phyloP scores from a whole-genome alignment of 1,140 invertebrate genomes.

The Trichomalopsis sarcophagae region DNA sequence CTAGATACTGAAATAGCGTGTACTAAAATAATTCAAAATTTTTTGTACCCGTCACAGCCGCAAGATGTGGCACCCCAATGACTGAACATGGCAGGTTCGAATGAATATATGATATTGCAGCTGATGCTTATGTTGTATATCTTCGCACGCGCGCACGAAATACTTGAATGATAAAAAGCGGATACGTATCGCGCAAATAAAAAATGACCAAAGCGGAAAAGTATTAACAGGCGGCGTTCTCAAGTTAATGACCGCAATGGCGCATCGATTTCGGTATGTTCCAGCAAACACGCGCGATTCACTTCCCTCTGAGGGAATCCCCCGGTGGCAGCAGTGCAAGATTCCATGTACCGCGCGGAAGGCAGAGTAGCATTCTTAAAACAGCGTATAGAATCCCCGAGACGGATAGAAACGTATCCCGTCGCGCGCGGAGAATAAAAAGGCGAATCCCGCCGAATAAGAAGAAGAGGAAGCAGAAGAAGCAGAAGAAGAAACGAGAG shows the following conservation, averaged over 20 bases:
- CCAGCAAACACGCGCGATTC: neutral
- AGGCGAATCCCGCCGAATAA: neutral
- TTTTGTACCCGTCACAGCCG: too few relatives aligned
- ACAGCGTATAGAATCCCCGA: neutral
- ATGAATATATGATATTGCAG: too few relatives aligned
- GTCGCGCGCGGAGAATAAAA: neutral
- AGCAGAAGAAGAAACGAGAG: neutral
- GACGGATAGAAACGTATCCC: constrained; percentile 19
- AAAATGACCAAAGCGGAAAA: too few relatives aligned
- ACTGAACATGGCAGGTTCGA: too few relatives aligned
- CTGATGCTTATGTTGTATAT: too few relatives aligned
- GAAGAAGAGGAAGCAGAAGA: neutral
- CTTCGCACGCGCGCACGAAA: too few relatives aligned
- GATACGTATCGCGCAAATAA: too few relatives aligned
- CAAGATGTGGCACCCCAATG: too few relatives aligned
- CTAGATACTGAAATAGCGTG: too few relatives aligned
- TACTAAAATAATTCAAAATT: too few relatives aligned
- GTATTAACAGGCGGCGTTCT: too few relatives aligned
- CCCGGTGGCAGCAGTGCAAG: neutral
- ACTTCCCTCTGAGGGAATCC: neutral
- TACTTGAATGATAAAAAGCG: too few relatives aligned
- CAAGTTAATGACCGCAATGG: neutral
- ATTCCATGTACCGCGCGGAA: neutral
- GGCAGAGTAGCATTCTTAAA: constrained; percentile 20
- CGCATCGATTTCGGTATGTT: neutral